These are phyloP conservation scores for Pantala flavescens DNA, from an alignment of 1,140 invertebrate genomes.

Conservation along the genomic window DNA sequence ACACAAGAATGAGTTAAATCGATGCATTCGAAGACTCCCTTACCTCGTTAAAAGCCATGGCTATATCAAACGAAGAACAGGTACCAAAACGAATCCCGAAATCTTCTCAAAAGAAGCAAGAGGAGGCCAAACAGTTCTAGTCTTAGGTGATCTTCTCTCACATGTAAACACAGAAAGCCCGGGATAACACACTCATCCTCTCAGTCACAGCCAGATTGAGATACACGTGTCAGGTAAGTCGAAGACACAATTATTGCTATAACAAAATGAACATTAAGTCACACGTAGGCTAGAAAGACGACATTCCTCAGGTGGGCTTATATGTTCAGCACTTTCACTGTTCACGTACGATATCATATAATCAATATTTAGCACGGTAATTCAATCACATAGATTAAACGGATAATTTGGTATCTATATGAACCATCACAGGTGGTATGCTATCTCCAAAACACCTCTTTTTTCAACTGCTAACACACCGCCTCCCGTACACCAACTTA, in stretches of 20 bases:
- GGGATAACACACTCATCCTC: background rate
- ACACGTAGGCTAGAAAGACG: background rate
- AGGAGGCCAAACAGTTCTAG: too few species aligned
- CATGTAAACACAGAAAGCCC: background rate
- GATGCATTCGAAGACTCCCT: background rate
- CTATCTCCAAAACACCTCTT: background rate
- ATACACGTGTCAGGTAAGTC: background rate
- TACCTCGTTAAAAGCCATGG: constrained; percentile 4
- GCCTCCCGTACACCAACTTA: background rate
- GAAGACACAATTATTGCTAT: background rate
- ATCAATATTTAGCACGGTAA: background rate
- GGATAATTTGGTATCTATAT: background rate
- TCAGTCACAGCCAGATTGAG: background rate
- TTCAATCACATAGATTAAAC: background rate
- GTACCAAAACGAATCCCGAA: background rate
- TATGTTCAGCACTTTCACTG: constrained; percentile 9
- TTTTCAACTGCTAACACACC: background rate
- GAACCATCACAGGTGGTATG: background rate
- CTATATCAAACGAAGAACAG: background rate
- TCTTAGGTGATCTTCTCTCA: too few species aligned
- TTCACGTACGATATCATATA: background rate
- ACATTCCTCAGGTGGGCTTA: constrained; percentile 7
- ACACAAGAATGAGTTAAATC: too few species aligned
- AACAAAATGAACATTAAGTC: background rate
- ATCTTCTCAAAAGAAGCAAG: background rate